phyloP scores from a whole-genome alignment of 2,888 invertebrate species.

The Drosophila kanekoi region DNA sequence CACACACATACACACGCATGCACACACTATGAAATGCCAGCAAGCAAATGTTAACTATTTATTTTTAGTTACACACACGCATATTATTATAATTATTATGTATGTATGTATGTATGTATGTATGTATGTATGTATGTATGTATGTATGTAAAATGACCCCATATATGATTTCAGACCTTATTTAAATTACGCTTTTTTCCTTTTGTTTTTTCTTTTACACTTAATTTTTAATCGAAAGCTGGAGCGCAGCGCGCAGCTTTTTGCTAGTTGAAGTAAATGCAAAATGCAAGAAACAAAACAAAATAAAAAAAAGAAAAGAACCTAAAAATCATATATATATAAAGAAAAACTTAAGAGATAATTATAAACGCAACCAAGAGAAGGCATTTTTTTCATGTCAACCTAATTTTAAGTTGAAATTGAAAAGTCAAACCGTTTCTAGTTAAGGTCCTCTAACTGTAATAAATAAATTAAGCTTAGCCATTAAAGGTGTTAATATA shows the following conservation, averaged over 20 bases:
- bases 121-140: too few species aligned
- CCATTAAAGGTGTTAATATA: constrained; percentile 63
- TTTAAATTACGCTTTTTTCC: background rate
- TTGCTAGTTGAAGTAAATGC: constrained; percentile 6
- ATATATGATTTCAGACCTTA: constrained; percentile 6
- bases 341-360: constrained; percentile 10
- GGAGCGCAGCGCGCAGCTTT: constrained; percentile 41
- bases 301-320: constrained; percentile 4
- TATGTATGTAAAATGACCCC: background rate
- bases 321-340: background rate
- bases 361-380: constrained; percentile 39
- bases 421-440: constrained; percentile 57
- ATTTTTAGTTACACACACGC: constrained; percentile 29
- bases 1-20: constrained; percentile 19
- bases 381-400: constrained; percentile 53
- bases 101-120: too few species aligned
- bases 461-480: constrained; percentile 66
- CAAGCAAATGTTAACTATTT: constrained; percentile 42
- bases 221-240: constrained; percentile 25
- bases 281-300: background rate
- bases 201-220: constrained; percentile 16
- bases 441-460: constrained; percentile 59
- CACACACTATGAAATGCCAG: constrained; percentile 7
- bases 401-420: constrained; percentile 32
- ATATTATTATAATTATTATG: background rate